phyloP scores from a whole-genome alignment of 23 tunicate genomes.

The Styela plicata region DNA sequence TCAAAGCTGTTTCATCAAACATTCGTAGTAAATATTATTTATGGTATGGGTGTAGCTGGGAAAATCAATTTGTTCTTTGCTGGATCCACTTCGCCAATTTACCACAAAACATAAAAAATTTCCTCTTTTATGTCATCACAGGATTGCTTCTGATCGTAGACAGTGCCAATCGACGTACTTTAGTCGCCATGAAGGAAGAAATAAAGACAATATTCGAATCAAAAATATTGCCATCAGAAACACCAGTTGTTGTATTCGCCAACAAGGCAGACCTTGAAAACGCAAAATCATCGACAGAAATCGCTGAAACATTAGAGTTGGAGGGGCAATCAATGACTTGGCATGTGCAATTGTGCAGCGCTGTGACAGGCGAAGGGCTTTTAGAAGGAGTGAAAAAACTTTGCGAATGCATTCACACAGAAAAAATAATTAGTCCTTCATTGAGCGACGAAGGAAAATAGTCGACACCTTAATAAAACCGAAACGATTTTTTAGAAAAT shows the following conservation, averaged over 20 bases:
- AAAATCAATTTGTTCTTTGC: too few relatives aligned
- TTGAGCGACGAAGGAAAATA: too few relatives aligned
- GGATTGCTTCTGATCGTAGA: constrained; percentile 23
- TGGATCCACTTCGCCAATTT: too few relatives aligned
- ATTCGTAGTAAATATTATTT: too few relatives aligned
- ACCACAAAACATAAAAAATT: too few relatives aligned
- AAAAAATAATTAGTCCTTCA: not conserved
- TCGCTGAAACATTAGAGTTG: constrained; percentile 19
- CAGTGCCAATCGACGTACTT: constrained; percentile 21
- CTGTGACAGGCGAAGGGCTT: constrained; percentile 30
- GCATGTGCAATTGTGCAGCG: constrained; percentile 24
- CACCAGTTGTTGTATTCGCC: constrained; percentile 26
- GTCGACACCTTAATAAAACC: too few relatives aligned
- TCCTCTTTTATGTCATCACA: too few relatives aligned
- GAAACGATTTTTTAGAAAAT: too few relatives aligned
- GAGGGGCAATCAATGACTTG: constrained; percentile 12
- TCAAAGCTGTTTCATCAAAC: too few relatives aligned
- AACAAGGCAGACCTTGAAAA: constrained; percentile 7
- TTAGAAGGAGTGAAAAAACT: constrained; percentile 9
- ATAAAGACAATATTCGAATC: not conserved
- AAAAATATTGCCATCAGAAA: not conserved
- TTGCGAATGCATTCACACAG: not conserved
- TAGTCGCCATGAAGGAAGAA: constrained; percentile 16
- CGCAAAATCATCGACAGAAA: constrained; percentile 13
- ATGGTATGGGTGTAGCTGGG: too few relatives aligned